phyloP scores from a whole-genome alignment of 2,888 invertebrate species.

The Ptilodon capucinus region DNA sequence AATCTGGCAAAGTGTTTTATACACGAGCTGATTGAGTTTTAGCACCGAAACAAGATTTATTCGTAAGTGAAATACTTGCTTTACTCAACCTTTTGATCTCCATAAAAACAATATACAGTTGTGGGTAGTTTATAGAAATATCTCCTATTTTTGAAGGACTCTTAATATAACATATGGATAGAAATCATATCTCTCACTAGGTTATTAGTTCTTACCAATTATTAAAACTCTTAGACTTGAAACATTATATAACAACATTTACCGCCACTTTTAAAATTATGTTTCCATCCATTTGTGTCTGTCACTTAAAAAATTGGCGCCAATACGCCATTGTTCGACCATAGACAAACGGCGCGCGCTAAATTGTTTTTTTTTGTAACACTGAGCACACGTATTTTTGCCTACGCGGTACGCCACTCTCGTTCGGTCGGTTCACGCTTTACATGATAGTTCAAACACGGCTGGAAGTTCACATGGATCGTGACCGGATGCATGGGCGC shows the following conservation, averaged over 20 bases:
- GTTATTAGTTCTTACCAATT: too few species aligned
- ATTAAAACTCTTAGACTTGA: background rate
- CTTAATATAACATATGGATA: background rate
- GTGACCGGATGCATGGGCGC: conserved; percentile 92
- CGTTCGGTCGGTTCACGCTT: conserved; percentile 59
- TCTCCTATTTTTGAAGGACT: background rate
- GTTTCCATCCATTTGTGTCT: background rate
- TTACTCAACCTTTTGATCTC: background rate
- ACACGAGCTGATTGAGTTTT: background rate
- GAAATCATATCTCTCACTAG: background rate
- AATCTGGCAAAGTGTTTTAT: background rate
- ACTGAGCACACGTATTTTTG: conserved; percentile 17
- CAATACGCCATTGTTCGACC: background rate
- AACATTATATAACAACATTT: background rate
- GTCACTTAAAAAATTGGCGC: background rate
- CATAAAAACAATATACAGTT: background rate
- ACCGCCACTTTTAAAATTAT: background rate
- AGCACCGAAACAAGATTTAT: background rate
- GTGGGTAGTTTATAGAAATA: background rate
- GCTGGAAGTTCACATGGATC: conserved; percentile 92
- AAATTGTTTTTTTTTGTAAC: conserved; percentile 5
- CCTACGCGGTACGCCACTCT: conserved; percentile 55
- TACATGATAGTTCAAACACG: conserved; percentile 69
- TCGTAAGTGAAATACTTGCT: background rate
- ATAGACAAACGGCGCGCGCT: background rate